Conservation (phyloP, 2,888 invertebrate genomes). For the Lottia gigantea region DNA sequence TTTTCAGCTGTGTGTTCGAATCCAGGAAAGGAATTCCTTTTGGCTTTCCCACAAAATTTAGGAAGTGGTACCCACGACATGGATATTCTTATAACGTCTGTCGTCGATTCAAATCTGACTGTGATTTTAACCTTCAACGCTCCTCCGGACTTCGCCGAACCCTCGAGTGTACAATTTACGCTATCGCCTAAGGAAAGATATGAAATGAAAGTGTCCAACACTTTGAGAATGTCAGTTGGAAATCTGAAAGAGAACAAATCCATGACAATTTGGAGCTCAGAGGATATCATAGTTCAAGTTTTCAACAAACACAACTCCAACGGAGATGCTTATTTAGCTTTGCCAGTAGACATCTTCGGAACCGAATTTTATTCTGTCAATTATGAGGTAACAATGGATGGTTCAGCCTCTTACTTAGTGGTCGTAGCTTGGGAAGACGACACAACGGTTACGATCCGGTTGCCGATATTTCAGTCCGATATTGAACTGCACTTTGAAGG, state of each 20-base stretch:
- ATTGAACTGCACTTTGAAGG: background rate
- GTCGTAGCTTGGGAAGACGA: background rate
- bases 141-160: background rate
- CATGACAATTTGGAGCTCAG: background rate
- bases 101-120: background rate
- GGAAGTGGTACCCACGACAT: background rate
- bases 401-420: background rate
- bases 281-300: background rate
- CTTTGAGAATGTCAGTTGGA: background rate
- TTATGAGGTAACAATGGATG: background rate
- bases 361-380: background rate
- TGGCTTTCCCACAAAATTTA: background rate
- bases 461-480: background rate
- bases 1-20: background rate
- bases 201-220: background rate
- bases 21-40: background rate
- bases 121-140: background rate
- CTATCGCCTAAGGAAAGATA: background rate
- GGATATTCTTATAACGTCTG: background rate
- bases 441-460: background rate
- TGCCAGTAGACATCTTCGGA: background rate
- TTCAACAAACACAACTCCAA: background rate
- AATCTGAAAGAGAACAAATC: background rate
- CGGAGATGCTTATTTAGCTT: background rate
- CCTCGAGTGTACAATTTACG: background rate